These are phyloP conservation scores for Engystomops pustulosus DNA, from an alignment of 2,113 vertebrate genomes.

Conservation along the genomic window DNA sequence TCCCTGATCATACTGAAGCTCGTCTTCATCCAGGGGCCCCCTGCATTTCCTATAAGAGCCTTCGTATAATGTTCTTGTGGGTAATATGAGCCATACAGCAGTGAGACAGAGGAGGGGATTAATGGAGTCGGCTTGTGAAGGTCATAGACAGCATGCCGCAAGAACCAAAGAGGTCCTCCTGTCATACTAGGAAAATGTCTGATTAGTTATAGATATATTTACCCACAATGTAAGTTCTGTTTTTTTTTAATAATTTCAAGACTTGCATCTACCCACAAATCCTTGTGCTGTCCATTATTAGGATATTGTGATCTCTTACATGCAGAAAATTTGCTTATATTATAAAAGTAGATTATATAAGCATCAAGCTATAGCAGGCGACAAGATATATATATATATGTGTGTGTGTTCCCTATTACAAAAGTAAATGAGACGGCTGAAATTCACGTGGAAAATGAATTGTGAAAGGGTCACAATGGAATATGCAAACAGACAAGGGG, in stretches of 20 bases:
- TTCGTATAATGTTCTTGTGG: neutral
- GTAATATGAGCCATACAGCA: neutral
- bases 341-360: neutral
- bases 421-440: neutral
- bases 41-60: neutral
- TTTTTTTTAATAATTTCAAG: no score
- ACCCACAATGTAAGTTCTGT: neutral
- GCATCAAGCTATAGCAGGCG: no score
- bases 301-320: neutral
- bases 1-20: no score
- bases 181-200: neutral
- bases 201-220: neutral
- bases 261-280: no score
- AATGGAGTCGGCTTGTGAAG: neutral
- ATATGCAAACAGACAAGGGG: constrained; percentile 46
- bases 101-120: neutral
- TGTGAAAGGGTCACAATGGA: constrained; percentile 50
- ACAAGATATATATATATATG: neutral
- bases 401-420: neutral
- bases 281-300: neutral
- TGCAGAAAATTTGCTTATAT: neutral
- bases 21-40: no score
- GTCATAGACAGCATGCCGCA: neutral
- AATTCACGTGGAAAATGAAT: constrained; percentile 24
- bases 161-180: neutral